phyloP scores from a whole-genome alignment of 1,140 invertebrate genomes.

The Hestina assimilis region DNA sequence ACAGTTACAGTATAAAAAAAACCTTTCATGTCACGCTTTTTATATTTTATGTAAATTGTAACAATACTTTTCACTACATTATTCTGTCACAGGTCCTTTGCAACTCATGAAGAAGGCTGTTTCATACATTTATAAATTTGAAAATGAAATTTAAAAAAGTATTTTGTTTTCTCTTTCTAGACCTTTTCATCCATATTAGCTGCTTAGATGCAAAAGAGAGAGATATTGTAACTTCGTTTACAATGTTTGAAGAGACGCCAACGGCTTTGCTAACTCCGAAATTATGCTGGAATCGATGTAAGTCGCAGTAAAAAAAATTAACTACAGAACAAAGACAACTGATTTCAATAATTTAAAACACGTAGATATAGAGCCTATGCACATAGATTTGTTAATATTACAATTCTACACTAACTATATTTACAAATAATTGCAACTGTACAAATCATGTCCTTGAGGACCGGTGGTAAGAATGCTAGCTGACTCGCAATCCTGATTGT shows the following conservation, averaged over 20 bases:
- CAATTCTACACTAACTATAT: no score
- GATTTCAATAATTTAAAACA: no score
- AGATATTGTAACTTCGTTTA: slow-evolving; percentile 44
- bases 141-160: slow-evolving; percentile 11
- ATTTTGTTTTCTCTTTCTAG: not conserved
- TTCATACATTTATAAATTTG: not conserved
- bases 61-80: not conserved
- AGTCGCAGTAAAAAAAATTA: slow-evolving; percentile 31
- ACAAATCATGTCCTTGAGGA: no score
- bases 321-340: no score
- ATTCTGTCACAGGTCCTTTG: not conserved
- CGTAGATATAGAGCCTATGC: no score
- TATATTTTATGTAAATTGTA: slow-evolving; percentile 6
- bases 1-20: no score
- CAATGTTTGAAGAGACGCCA: slow-evolving; percentile 39
- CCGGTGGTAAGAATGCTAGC: no score
- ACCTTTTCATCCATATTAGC: not conserved
- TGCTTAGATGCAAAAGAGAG: slow-evolving; percentile 12
- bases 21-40: not conserved
- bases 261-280: slow-evolving; percentile 44
- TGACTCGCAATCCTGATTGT: no score
- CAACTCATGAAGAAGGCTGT: not conserved
- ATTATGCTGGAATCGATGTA: slow-evolving; percentile 54
- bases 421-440: no score
- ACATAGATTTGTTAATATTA: no score